Percentiles rank a stretch among this genome's conserved stretches.
Evolutionary conservation across 2,888 invertebrate genomes (phyloP).

Genomic region (Toxonevra muliebris): DNA sequence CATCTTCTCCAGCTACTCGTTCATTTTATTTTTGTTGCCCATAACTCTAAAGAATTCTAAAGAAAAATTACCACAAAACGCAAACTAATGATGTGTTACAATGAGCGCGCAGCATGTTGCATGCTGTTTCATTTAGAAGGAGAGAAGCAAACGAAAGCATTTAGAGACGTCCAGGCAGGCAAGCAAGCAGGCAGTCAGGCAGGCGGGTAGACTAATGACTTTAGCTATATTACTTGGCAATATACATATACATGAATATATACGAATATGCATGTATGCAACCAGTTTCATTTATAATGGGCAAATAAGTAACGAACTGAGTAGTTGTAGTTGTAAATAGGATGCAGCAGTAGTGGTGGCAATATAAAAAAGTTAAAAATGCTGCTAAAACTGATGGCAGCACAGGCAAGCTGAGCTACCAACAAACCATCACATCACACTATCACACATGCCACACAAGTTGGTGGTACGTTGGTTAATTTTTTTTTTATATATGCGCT

Average conservation of each 20-base stretch:
- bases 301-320: too few species aligned
- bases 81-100: constrained; percentile 60
- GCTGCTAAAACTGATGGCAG: not conserved
- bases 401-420: too few species aligned
- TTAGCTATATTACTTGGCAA: too few species aligned
- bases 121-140: constrained; percentile 34
- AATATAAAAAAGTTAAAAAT: not conserved
- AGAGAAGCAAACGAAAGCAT: not conserved
- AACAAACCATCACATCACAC: not conserved
- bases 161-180: not conserved
- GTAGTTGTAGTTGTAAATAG: not conserved
- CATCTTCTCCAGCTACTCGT: too few species aligned
- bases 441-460: constrained; percentile 43
- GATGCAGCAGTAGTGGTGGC: too few species aligned
- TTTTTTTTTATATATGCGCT: constrained; percentile 16
- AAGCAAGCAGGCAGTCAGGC: not conserved
- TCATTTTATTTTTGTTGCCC: too few species aligned
- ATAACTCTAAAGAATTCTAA: not conserved
- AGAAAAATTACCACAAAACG: constrained; percentile 55
- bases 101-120: constrained; percentile 41
- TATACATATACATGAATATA: too few species aligned
- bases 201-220: not conserved
- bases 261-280: not conserved
- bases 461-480: constrained; percentile 23
- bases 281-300: constrained; percentile 22